Conservation (phyloP, 2,797 vertebrate species). For the Typhlichthys subterraneus region DNA sequence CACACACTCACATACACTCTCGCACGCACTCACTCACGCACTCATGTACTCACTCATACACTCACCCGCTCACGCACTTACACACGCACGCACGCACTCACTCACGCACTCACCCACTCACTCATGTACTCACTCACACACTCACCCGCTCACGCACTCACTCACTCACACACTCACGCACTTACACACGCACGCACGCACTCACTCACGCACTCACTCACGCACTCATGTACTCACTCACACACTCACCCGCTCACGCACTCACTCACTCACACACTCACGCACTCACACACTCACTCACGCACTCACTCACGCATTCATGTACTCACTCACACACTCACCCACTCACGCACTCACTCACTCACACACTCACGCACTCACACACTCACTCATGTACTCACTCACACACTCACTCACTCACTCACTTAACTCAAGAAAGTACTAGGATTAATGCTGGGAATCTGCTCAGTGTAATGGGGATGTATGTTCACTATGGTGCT, state of each 20-base stretch:
- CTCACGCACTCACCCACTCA: not conserved
- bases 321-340: constrained; percentile 4
- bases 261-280: no score
- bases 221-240: not conserved
- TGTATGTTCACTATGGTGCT: constrained; percentile 59
- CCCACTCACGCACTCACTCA: no score
- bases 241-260: not conserved
- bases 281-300: not conserved
- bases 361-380: constrained; percentile 1
- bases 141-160: not conserved
- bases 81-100: not conserved
- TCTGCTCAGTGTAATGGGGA: constrained; percentile 34
- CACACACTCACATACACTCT: no score
- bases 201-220: constrained; percentile 5
- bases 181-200: not conserved
- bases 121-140: not conserved
- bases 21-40: constrained; percentile 2
- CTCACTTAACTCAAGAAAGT: not conserved
- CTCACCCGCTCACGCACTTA: not conserved
- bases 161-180: not conserved
- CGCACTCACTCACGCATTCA: not conserved
- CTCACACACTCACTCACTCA: not conserved
- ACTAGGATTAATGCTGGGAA: constrained; percentile 10
- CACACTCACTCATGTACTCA: no score
- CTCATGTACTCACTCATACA: not conserved